Base-by-base conservation (phyloP, 2,888 invertebrate species). In the Lordiphosa andalusiaca region DNA sequence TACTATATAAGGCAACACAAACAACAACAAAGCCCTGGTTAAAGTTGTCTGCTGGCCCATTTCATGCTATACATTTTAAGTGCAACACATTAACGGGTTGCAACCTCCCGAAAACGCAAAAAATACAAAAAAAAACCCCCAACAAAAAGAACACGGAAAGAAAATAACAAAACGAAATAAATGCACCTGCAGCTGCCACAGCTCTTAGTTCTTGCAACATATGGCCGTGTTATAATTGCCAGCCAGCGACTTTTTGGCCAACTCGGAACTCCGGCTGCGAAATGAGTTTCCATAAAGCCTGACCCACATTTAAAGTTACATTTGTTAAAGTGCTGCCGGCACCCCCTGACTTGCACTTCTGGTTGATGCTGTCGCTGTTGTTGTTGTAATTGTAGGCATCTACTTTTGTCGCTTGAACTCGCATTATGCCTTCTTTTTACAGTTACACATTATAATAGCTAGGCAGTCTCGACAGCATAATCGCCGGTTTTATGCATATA, bases 401-500 rank as follows among this genome's bases (percentile, higher is more conserved):
- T 10, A 58, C 66, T 66, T 52, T 58, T 68, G 71, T 63, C 71
- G 59, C 57, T 67, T 49, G 50, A 50, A 65, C 53, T 52, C 53
- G 52, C 53, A 53, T 74, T 64, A 62, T 73, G 67, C 53, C 60
- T 58, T 61, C 71, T 80, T 76, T 73, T 71, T 63, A 59, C 58
- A 67, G 68, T 58, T 59, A 69, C 71, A 82, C 30, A 30, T 9
- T 30, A 82, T 73, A 78, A 78, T 66, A 59, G 71, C 74, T 44
- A 69, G 70, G 46, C 54, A 53, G 58, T 62, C 69, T 77, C 69
- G 80, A 83, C 80, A 81, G 52, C 75, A 81, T 81, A 81, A 81
- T 83, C 81, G 81, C 71, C 67, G 73, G 71, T 58, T 83, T 80
- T 75, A 83, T 81, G 84, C 69, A 83, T 81, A 83, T 81, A 83